These are phyloP conservation scores for Imbricaverruca yamaguchii DNA, from an alignment of 2,888 invertebrate species.

Conservation along the genomic window DNA sequence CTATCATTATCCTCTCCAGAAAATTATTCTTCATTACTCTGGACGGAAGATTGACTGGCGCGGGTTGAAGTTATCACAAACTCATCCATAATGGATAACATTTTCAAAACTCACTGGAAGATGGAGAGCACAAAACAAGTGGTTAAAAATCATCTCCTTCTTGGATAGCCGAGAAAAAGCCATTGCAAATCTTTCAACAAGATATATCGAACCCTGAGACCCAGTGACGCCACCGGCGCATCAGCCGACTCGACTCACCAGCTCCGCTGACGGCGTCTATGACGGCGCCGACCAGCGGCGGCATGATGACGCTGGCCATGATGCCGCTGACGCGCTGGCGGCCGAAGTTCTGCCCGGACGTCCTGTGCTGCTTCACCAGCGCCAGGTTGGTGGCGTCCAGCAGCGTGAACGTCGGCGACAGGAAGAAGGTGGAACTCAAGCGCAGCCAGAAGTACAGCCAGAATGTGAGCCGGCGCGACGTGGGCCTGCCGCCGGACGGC, in stretches of 20 bases:
- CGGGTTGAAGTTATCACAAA: too few species aligned
- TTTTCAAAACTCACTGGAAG: too few species aligned
- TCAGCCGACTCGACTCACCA: slow-evolving; percentile 23
- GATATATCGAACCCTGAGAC: too few species aligned
- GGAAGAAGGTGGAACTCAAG: slow-evolving; percentile 70
- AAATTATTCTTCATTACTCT: too few species aligned
- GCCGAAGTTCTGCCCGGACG: slow-evolving; percentile 61
- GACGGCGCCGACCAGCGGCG: slow-evolving; percentile 65
- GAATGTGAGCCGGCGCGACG: slow-evolving; percentile 52
- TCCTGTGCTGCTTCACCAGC: slow-evolving; percentile 67
- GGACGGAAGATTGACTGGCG: too few species aligned
- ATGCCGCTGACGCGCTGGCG: slow-evolving; percentile 68
- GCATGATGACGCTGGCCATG: slow-evolving; percentile 45
- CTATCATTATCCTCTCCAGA: too few species aligned
- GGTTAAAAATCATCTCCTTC: too few species aligned
- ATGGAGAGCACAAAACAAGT: too few species aligned
- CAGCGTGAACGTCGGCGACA: slow-evolving; percentile 76
- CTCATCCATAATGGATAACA: too few species aligned
- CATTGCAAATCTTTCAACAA: too few species aligned
- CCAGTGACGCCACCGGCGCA: too few species aligned
- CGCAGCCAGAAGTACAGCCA: slow-evolving; percentile 73
- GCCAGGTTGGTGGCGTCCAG: slow-evolving; percentile 77
- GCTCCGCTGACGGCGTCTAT: slow-evolving; percentile 60
- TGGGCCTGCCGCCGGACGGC: slow-evolving; percentile 22
- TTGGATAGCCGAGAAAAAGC: too few species aligned